Percentiles rank a stretch among this genome's conserved stretches.
Evolutionary conservation across 2,888 invertebrate species (phyloP).

Genomic region (Dascillus cervinus): DNA sequence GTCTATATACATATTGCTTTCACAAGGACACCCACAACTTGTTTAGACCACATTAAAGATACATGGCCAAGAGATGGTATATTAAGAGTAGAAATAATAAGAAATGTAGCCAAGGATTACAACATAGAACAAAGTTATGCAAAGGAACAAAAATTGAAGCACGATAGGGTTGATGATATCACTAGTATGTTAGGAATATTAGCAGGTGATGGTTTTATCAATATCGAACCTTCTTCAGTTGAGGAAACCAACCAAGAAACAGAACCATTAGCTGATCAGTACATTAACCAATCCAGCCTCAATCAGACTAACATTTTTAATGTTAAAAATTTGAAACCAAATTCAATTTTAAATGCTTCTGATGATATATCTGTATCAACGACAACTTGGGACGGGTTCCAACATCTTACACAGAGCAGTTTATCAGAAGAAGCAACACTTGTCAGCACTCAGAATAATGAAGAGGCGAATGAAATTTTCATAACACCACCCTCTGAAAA

Average conservation of each 20-base stretch:
- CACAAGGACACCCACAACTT: conserved; percentile 86
- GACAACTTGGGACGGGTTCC: conserved; percentile 31
- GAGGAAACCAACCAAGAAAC: conserved; percentile 43
- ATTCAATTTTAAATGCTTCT: conserved; percentile 15
- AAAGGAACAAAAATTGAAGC: conserved; percentile 66
- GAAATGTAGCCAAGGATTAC: conserved; percentile 64
- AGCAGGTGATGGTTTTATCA: conserved; percentile 59
- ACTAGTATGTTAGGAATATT: conserved; percentile 55
- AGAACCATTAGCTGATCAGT: conserved; percentile 28
- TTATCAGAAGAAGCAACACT: conserved; percentile 1
- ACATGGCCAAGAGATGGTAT: conserved; percentile 96
- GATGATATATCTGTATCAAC: conserved; percentile 25
- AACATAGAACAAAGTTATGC: conserved; percentile 76
- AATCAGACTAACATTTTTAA: conserved; percentile 8
- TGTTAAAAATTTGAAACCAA: conserved; percentile 14
- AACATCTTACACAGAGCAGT: conserved; percentile 2
- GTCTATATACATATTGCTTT: conserved; percentile 94
- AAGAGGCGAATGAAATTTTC: conserved; percentile 7
- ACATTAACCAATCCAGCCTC: conserved; percentile 15
- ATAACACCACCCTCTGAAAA: conserved; percentile 2
- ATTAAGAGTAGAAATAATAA: conserved; percentile 79
- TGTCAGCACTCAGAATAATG: conserved; percentile 3
- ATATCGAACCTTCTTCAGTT: conserved; percentile 60
- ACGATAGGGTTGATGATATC: conserved; percentile 55
- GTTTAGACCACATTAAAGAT: conserved; percentile 78